Evolutionary conservation across 2,113 vertebrate genomes (phyloP), one percentile per base, ranked within the genome.

Genomic region (Protomyctophum bolini): DNA sequence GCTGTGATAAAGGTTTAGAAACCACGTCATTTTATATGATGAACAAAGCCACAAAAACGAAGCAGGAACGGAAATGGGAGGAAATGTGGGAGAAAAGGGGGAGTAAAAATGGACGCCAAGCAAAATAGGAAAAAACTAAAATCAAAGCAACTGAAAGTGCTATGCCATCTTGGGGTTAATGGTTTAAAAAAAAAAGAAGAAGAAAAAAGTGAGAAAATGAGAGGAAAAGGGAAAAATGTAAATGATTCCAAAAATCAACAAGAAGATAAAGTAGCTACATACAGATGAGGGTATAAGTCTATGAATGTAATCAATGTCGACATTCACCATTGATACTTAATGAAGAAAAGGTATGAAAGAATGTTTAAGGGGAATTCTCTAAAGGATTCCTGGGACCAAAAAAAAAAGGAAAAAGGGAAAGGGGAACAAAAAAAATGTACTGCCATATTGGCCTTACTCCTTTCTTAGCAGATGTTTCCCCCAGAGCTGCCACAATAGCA

Each of bases 401-500:
- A 79, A 69, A 6, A 63, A 4, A 70, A 72, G 79, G n/a, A 63
- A 67, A 81, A 85, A 79, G 46, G 73, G 82, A 68, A 79, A 72
- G 77, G 58, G 70, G 72, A 28, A 73, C 82, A 77, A 70, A 86
- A 84, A 87, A 81, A 72, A 77, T 5, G 71, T 68, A 82, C 84
- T 82, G 84, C 81, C 89, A 86, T 63, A 79, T 88, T 73, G 80
- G 83, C 87, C 93, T 94, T 92, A 92, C 92, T 91, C 87, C 91
- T 91, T 93, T 94, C 84, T 96, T 96, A 94, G 94, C 91, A 72
- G 91, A 84, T 85, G 94, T 90, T 79, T 97, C 96, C 92, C 95
- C 96, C 88, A 97, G 90, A 92, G 96, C 96, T 90, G 96, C 96
- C 87, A 98, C 94, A 95, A 96, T 96, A 94, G 96, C 96, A 96